Percentiles rank a stretch among this genome's conserved stretches.
Evolutionary conservation across 2,113 vertebrate species (phyloP).

Genomic region (Embiotoca jacksoni): DNA sequence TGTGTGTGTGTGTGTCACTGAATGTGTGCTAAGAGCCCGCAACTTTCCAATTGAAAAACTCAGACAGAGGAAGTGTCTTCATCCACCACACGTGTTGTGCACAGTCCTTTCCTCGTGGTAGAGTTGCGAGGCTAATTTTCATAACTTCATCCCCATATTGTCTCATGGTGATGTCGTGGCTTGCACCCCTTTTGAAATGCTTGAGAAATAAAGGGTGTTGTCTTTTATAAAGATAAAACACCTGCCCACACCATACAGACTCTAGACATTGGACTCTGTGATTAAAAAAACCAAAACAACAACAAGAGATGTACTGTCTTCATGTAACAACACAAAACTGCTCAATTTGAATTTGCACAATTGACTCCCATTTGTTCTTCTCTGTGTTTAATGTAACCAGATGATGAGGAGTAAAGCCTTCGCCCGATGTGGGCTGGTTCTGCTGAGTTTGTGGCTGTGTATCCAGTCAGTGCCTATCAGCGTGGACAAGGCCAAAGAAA

Average conservation of each 20-base stretch:
- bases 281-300: no score
- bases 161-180: not conserved
- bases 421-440: conserved; percentile 77
- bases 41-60: no score
- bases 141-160: not conserved
- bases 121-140: conserved; percentile 22
- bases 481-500: conserved; percentile 89
- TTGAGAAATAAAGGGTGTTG: conserved; percentile 23
- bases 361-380: not conserved
- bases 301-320: not conserved
- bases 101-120: not conserved
- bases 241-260: not conserved
- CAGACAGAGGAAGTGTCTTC: not conserved
- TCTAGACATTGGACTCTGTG: not conserved
- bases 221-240: not conserved
- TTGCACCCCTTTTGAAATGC: not conserved
- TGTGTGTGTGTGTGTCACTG: not conserved
- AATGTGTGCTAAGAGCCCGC: not conserved
- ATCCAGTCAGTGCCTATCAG: conserved; percentile 90
- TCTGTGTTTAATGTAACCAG: conserved; percentile 72
- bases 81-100: conserved; percentile 23
- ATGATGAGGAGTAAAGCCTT: conserved; percentile 80
- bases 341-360: not conserved
- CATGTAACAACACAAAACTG: not conserved
- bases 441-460: conserved; percentile 82